Evolutionary conservation across 2,888 invertebrate species (phyloP), one percentile per base, ranked within the genome.

Genomic region (Tenthredo mesomela): DNA sequence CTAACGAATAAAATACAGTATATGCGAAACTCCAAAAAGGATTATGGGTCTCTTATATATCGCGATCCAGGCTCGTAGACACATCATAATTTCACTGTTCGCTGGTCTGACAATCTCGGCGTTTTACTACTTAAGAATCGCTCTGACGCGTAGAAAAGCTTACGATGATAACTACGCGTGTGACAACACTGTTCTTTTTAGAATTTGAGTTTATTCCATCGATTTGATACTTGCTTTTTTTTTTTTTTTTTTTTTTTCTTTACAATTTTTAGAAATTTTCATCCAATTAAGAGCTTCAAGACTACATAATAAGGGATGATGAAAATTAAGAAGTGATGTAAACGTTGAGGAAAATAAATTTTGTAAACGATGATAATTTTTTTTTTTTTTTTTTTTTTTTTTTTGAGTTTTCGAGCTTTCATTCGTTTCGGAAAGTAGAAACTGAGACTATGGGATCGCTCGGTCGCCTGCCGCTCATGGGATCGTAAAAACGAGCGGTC

Each of bases 401-500:
- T 73, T 43, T 43, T 43, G 6, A 21, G 5, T 18, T 75, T 50
- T 10, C 21, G 50, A 18, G 12, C 29, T 78, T 47, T 73, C 10
- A 43, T 15, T 43, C 21, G 47, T 33, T 54, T 54, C 58, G 78
- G 25, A 29, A 43, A n/a, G 33, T 15, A 10, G 18, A 12, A 43
- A n/a, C n/a, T 7, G 21, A 25, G 58, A 37, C 61, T 18, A n/a
- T 50, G 65, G 25, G 67, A 6, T 37, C 67, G 2, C 67, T 29
- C 9, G 12, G 10, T 43, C 10, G 12, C 43, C 43, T 12, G 10
- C 43, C 43, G 33, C 58, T 58, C 33, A 37, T 29, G 61, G 50
- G n/a, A 29, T 67, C 82, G 82, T 82, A 67, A 82, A 82, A 67
- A 67, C 7, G 10, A 50, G 47, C 67, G 33, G 47, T 80, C 58